Evolutionary conservation across 2,113 vertebrate species (phyloP).

Genomic region (Myrmophylax atrothorax): DNA sequence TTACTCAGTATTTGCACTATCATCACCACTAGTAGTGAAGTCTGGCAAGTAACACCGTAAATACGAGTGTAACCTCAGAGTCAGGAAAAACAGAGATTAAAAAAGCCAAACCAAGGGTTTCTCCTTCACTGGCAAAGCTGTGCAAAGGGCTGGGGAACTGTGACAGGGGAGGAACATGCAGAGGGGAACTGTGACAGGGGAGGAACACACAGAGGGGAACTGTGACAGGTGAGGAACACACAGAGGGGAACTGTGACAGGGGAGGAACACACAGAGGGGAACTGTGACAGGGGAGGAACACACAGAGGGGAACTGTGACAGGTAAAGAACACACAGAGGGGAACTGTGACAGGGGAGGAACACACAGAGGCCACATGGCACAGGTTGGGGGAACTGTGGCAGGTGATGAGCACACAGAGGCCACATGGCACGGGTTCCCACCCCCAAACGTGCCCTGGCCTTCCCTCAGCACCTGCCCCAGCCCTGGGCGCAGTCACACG

Average conservation of each 20-base stretch:
- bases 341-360: no score
- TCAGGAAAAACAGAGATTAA: neutral
- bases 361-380: no score
- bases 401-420: no score
- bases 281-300: no score
- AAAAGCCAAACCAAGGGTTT: neutral
- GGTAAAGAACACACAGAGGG: no score
- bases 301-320: no score
- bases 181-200: no score
- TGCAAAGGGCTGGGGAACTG: accelerated
- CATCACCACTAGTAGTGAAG: neutral
- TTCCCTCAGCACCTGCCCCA: neutral
- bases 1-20: neutral
- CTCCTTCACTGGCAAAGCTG: neutral
- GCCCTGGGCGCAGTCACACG: neutral
- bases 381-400: no score
- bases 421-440: neutral
- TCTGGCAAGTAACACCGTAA: neutral
- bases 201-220: no score
- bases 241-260: no score
- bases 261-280: no score
- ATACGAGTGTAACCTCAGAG: neutral
- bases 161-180: neutral
- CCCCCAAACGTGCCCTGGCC: neutral
- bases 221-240: no score